phyloP scores from a whole-genome alignment of 2,113 vertebrate species.

The Emydocephalus ijimae region DNA sequence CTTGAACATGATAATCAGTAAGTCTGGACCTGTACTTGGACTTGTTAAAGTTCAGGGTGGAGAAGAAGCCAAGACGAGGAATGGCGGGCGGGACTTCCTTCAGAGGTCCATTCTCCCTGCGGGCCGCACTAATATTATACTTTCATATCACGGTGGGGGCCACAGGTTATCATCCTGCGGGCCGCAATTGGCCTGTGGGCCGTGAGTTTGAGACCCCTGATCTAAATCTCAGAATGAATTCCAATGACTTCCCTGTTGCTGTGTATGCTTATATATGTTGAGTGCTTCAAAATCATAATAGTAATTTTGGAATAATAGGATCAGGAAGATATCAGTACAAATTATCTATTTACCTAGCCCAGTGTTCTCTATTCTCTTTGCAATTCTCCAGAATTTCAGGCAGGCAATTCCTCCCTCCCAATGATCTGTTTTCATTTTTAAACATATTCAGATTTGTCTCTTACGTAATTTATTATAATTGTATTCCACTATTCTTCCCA shows the following conservation, averaged over 20 bases:
- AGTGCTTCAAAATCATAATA: neutral
- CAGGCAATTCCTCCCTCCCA: neutral
- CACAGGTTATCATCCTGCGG: no score
- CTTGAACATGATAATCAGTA: no score
- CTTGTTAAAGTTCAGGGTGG: no score
- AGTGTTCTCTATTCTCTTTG: neutral
- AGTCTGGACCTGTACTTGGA: no score
- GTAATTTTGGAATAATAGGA: neutral
- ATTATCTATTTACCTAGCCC: neutral
- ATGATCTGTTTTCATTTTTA: neutral
- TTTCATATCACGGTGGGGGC: no score
- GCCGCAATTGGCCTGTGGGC: no score
- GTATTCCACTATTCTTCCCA: neutral
- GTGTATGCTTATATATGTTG: neutral
- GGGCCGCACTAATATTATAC: no score
- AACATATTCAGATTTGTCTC: neutral
- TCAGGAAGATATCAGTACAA: neutral
- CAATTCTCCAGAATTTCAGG: neutral
- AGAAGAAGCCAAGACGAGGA: no score
- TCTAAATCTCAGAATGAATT: no score
- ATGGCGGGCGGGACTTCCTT: no score
- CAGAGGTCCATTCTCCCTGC: no score
- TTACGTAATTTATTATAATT: neutral
- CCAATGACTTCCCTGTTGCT: neutral
- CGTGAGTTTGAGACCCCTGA: no score